A percentile compares a stretch with the other conserved stretches of the same genome.
Conservation (phyloP, 53 echinoderm and acorn worm species). For the Actinopyga echinites region DNA sequence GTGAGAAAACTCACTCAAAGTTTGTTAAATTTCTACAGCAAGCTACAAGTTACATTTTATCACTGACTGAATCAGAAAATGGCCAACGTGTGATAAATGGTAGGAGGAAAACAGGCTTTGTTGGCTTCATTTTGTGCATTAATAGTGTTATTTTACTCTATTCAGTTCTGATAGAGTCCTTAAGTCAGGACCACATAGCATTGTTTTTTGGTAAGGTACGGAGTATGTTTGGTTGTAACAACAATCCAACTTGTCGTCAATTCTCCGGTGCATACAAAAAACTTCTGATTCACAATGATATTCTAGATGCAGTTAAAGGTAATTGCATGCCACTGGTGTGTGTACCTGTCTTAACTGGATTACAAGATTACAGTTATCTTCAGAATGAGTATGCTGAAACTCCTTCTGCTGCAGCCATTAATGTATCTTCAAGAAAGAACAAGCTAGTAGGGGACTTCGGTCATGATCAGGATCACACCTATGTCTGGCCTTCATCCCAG, state of each 20-base stretch:
- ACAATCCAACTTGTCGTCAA: constrained; percentile 47
- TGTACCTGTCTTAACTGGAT: neutral
- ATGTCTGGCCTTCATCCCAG: neutral
- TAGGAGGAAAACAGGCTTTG: constrained; percentile 27
- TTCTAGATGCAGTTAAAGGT: constrained; percentile 7
- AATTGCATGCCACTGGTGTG: neutral
- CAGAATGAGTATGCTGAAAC: too few species aligned
- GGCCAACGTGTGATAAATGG: constrained; percentile 20
- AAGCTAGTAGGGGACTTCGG: neutral
- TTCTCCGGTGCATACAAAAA: constrained; percentile 46
- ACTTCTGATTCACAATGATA: constrained; percentile 42
- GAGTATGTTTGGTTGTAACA: constrained; percentile 33
- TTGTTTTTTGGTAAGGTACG: constrained; percentile 45
- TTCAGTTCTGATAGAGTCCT: constrained; percentile 50
- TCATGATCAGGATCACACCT: constrained; percentile 26
- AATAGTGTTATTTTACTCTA: constrained; percentile 28
- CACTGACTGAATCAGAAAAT: neutral
- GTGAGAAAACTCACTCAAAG: neutral
- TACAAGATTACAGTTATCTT: too few species aligned
- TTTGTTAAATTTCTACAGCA: neutral
- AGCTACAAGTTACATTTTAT: neutral
- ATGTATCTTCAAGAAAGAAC: too few species aligned
- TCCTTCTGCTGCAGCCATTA: too few species aligned
- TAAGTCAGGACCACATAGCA: constrained; percentile 54
- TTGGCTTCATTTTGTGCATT: constrained; percentile 37